Percentiles rank a stretch among this genome's conserved stretches.
phyloP scores from a whole-genome alignment of 1,140 invertebrate species.

The Lordiphosa collinella region DNA sequence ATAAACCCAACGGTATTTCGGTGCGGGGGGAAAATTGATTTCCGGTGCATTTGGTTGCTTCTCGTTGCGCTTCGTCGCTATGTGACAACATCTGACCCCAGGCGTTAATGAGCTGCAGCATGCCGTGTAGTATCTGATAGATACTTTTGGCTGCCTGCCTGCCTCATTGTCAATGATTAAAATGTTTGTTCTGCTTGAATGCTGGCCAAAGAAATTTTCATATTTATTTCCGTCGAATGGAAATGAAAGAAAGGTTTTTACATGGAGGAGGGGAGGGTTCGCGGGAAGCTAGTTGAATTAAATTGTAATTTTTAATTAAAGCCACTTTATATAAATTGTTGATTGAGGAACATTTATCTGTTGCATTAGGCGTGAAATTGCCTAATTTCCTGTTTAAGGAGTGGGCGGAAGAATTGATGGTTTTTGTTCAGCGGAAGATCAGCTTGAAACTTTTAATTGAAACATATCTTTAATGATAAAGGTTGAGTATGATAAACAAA shows the following conservation, averaged over 20 bases:
- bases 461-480: conserved; percentile 10
- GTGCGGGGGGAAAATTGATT: conserved; percentile 49
- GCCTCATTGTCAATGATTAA: conserved; percentile 42
- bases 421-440: too few relatives aligned
- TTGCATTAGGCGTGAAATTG: conserved; percentile 62
- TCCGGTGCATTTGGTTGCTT: conserved; percentile 46
- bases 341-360: conserved; percentile 42
- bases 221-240: conserved; percentile 21
- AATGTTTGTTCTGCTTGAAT: conserved; percentile 70
- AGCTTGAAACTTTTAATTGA: conserved; percentile 13
- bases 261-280: neutral
- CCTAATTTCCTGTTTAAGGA: conserved; percentile 54
- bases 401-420: neutral
- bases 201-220: conserved; percentile 35
- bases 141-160: conserved; percentile 38
- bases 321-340: conserved; percentile 59
- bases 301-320: conserved; percentile 74
- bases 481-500: too few relatives aligned
- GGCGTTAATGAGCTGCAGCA: conserved; percentile 76
- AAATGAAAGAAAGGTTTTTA: conserved; percentile 13
- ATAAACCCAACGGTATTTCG: conserved; percentile 10
- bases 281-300: conserved; percentile 44
- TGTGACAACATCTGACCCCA: conserved; percentile 15
- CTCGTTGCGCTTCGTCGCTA: conserved; percentile 60
- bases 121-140: conserved; percentile 55